A percentile compares a stretch with the other conserved stretches of the same genome.
These are phyloP conservation scores for Salvelinus sp. DNA, from an alignment of 2,113 vertebrate genomes.

Conservation along the genomic window DNA sequence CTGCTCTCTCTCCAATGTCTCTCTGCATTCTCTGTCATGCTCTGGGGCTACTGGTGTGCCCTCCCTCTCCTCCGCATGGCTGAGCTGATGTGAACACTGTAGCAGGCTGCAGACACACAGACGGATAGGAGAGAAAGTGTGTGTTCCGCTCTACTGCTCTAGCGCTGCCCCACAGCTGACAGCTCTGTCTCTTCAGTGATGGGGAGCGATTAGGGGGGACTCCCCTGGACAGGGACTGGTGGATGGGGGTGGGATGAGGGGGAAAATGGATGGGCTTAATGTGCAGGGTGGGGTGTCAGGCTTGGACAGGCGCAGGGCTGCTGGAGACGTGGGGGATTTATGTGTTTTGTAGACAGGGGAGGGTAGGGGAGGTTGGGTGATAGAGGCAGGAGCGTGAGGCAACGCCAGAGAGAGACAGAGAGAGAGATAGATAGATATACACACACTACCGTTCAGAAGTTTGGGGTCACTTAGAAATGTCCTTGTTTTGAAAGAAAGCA, in stretches of 20 bases:
- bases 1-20: background rate
- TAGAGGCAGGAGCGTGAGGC: too few relatives aligned
- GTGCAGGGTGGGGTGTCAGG: too few relatives aligned
- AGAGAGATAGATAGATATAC: too few relatives aligned
- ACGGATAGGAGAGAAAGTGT: background rate
- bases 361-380: too few relatives aligned
- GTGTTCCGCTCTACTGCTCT: background rate
- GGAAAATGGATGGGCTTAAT: background rate
- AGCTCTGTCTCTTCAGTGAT: background rate
- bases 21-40: background rate
- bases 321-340: too few relatives aligned
- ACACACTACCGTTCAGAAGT: too few relatives aligned
- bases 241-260: background rate
- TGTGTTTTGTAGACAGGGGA: too few relatives aligned
- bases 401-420: too few relatives aligned
- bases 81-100: background rate
- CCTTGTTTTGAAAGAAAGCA: too few relatives aligned
- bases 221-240: background rate
- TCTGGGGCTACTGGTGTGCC: background rate
- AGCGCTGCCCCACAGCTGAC: background rate
- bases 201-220: background rate
- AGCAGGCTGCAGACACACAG: background rate
- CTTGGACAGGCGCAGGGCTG: too few relatives aligned
- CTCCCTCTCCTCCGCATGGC: background rate
- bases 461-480: too few relatives aligned